Conservation (phyloP, 2,797 vertebrate species). For the Coracias cyanogaster region DNA sequence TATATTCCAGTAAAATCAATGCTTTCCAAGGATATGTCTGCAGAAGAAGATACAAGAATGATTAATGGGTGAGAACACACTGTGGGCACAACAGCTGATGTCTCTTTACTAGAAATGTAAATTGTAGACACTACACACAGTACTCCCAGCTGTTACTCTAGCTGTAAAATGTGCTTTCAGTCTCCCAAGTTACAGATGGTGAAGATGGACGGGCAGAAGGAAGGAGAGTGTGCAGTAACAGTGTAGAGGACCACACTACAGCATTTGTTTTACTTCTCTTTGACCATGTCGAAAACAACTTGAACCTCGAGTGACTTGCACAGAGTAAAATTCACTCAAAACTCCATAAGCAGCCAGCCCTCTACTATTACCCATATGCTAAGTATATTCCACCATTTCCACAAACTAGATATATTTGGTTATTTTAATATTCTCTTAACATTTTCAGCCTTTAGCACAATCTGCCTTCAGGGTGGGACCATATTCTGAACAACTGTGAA, state of each 20-base stretch:
- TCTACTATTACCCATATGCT: background rate
- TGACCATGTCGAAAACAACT: background rate
- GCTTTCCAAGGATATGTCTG: background rate
- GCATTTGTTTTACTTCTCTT: background rate
- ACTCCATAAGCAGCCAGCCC: background rate
- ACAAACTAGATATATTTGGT: background rate
- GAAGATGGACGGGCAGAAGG: background rate
- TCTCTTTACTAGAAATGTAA: background rate
- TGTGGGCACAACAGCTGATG: background rate
- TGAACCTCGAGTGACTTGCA: background rate
- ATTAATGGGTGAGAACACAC: background rate
- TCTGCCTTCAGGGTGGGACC: background rate
- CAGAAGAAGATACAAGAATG: background rate
- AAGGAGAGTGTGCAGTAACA: background rate
- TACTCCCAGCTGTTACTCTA: background rate
- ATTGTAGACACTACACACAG: background rate
- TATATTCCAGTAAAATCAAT: background rate
- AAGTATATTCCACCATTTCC: background rate
- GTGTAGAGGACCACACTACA: fast-evolving
- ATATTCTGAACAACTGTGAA: background rate
- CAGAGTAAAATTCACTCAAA: background rate
- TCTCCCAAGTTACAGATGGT: background rate
- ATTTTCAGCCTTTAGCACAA: background rate
- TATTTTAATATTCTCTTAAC: background rate
- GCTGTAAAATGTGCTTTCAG: background rate